phyloP scores from a whole-genome alignment of 2,113 vertebrate genomes.

The Heterotis niloticus region DNA sequence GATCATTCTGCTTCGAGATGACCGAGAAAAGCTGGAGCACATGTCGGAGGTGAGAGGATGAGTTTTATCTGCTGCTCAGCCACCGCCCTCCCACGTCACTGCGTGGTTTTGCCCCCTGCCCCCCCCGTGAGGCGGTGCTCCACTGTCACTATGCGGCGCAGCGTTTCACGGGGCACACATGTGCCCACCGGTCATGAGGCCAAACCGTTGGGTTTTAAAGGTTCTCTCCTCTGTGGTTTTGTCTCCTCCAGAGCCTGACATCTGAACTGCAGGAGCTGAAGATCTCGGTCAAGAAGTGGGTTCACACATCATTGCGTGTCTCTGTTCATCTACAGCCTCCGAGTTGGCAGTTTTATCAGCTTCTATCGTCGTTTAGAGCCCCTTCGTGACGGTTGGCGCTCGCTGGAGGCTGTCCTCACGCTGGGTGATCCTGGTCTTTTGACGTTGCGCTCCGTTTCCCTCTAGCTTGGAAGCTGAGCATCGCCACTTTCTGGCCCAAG shows the following conservation, averaged over 20 bases:
- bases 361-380: neutral
- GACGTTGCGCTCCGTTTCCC: neutral
- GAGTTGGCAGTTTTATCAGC: neutral
- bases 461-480: conserved; percentile 1
- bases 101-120: too few species aligned
- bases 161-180: neutral
- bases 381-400: neutral
- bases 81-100: too few species aligned
- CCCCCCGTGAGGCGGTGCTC: neutral
- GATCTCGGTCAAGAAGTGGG: conserved; percentile 34
- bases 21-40: neutral
- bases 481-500: conserved; percentile 31
- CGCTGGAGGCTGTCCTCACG: neutral
- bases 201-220: neutral
- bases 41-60: conserved; percentile 5
- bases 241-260: conserved; percentile 24
- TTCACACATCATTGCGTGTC: neutral
- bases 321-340: neutral
- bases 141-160: neutral
- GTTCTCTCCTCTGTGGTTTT: neutral
- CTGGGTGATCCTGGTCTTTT: neutral
- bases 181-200: neutral
- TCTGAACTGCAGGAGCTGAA: conserved; percentile 40
- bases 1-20: neutral
- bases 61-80: too few species aligned